A percentile compares a stretch with the other conserved stretches of the same genome.
Evolutionary conservation across 1,140 invertebrate genomes (phyloP).

Genomic region (Stegodyphus dumicola): DNA sequence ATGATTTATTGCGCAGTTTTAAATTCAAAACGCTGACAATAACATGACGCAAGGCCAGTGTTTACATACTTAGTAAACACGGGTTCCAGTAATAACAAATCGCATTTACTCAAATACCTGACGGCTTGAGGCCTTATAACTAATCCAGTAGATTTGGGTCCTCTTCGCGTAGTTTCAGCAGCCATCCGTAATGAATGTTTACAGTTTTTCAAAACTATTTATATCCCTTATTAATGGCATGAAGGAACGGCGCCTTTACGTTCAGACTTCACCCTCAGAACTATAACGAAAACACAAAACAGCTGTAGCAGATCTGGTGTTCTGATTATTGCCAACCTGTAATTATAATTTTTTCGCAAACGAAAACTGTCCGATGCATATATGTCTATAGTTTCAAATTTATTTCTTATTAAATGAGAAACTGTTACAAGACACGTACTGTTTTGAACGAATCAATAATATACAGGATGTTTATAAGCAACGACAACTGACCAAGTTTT

Average conservation of each 20-base stretch:
- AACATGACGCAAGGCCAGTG: conserved; percentile 34
- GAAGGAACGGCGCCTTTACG: background rate
- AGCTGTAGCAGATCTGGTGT: conserved; percentile 22
- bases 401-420: too few relatives aligned
- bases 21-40: conserved; percentile 35
- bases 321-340: background rate
- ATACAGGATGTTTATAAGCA: too few relatives aligned
- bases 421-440: too few relatives aligned
- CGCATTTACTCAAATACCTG: conserved; percentile 68
- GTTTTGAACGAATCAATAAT: too few relatives aligned
- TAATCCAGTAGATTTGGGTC: conserved; percentile 71
- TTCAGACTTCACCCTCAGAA: conserved; percentile 8
- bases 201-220: background rate
- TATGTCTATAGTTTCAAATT: too few relatives aligned
- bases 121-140: conserved; percentile 88
- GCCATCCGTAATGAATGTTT: conserved; percentile 73
- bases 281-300: conserved; percentile 50
- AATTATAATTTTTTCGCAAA: too few relatives aligned
- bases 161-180: conserved; percentile 80
- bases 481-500: too few relatives aligned
- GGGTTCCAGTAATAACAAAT: background rate
- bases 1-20: conserved; percentile 36
- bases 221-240: conserved; percentile 24
- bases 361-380: too few relatives aligned
- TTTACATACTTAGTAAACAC: conserved; percentile 40